Percentiles rank a stretch among this genome's conserved stretches.
Conservation (phyloP, 2,888 invertebrate genomes). For the Drosophila paranaensis region DNA sequence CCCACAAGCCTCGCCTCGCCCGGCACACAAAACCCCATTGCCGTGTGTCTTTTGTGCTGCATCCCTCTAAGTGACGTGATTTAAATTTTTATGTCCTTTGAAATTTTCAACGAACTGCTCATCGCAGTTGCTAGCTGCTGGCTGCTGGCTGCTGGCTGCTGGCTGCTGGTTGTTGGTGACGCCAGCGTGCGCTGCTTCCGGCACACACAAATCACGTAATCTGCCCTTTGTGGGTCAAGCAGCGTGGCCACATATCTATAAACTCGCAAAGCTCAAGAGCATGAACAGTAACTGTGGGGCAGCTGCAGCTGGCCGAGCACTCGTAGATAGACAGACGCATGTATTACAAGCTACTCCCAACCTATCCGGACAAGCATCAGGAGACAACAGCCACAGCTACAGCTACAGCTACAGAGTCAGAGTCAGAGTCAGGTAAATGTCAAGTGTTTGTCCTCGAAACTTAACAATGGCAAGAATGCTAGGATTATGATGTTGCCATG, state of each 20-base stretch:
- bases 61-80: conserved; percentile 68
- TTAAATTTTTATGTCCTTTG: conserved; percentile 73
- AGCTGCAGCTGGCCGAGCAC: conserved; percentile 18
- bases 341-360: conserved; percentile 3
- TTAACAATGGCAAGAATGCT: conserved; percentile 1
- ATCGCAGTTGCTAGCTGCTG: conserved; percentile 8
- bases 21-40: not conserved
- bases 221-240: conserved; percentile 63
- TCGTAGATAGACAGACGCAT: conserved; percentile 10
- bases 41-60: conserved; percentile 48
- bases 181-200: conserved; percentile 41
- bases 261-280: conserved; percentile 33
- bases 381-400: conserved; percentile 1
- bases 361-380: conserved; percentile 10
- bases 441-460: conserved; percentile 24
- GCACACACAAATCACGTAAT: conserved; percentile 68
- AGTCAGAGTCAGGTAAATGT: conserved; percentile 29
- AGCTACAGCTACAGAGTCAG: too few species aligned
- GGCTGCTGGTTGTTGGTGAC: conserved; percentile 21
- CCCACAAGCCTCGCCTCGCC: not conserved
- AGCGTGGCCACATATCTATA: conserved; percentile 36
- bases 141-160: not conserved
- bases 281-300: conserved; percentile 44
- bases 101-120: conserved; percentile 39
- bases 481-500: not conserved